These are phyloP conservation scores for Dallia pectoralis DNA, from an alignment of 2,797 vertebrate species.

Conservation along the genomic window DNA sequence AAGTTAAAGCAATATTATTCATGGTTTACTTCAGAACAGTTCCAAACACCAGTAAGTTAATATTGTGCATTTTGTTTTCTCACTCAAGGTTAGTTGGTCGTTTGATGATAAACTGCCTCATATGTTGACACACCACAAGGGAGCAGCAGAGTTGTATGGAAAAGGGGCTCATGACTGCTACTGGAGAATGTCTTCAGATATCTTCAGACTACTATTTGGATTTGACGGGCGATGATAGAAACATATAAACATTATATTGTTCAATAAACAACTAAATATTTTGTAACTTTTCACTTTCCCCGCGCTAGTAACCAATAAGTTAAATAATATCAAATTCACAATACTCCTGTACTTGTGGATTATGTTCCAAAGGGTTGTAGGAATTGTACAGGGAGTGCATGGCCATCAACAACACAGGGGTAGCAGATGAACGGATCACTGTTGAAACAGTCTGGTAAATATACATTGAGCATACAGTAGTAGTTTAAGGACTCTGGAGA, in stretches of 20 bases:
- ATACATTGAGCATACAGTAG: conserved; percentile 41
- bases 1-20: no score
- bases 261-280: not conserved
- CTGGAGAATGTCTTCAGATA: conserved; percentile 2
- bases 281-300: no score
- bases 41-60: not conserved
- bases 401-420: conserved; percentile 1
- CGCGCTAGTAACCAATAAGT: no score
- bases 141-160: conserved; percentile 74
- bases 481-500: conserved; percentile 63
- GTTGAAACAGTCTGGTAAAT: conserved; percentile 27
- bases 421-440: conserved; percentile 15
- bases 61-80: not conserved
- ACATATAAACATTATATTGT: not conserved
- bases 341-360: not conserved
- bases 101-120: conserved; percentile 21
- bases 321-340: not conserved
- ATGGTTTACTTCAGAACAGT: no score
- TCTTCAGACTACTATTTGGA: not conserved
- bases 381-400: not conserved
- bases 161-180: conserved; percentile 35
- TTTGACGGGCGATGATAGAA: not conserved
- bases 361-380: conserved; percentile 4
- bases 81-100: not conserved
- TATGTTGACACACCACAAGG: conserved; percentile 69